Conservation (phyloP, 2,113 vertebrate genomes). For the Helogale parvula region DNA sequence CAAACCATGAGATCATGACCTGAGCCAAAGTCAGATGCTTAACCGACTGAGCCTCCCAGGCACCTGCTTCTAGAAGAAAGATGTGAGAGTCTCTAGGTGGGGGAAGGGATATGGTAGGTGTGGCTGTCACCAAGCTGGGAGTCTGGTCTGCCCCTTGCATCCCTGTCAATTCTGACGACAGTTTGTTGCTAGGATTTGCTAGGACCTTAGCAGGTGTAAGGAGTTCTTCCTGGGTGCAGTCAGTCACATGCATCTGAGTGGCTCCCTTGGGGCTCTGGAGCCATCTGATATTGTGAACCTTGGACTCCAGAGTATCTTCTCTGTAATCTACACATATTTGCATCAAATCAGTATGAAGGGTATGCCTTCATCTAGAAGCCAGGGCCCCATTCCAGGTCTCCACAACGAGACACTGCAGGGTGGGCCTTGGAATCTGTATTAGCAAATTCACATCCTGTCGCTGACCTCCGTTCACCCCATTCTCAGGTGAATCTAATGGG, state of each 20-base stretch:
- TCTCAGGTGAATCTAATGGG: background rate
- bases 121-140: background rate
- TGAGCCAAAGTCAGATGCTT: too few species aligned
- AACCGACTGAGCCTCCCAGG: too few species aligned
- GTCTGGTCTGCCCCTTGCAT: background rate
- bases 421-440: background rate
- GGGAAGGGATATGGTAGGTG: background rate
- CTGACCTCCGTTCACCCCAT: too few species aligned
- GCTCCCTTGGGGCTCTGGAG: background rate
- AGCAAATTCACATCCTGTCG: background rate
- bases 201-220: background rate
- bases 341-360: background rate
- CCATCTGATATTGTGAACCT: background rate
- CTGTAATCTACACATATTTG: background rate
- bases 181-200: background rate
- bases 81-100: background rate
- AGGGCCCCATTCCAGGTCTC: background rate
- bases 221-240: background rate
- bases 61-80: background rate
- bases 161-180: background rate
- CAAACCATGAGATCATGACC: too few species aligned
- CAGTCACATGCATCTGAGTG: background rate
- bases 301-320: background rate
- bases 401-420: background rate
- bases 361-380: accelerated